A percentile compares a stretch with the other conserved stretches of the same genome.
phyloP scores from a whole-genome alignment of 2,113 vertebrate species.

The Onychorhynchus coronatus region DNA sequence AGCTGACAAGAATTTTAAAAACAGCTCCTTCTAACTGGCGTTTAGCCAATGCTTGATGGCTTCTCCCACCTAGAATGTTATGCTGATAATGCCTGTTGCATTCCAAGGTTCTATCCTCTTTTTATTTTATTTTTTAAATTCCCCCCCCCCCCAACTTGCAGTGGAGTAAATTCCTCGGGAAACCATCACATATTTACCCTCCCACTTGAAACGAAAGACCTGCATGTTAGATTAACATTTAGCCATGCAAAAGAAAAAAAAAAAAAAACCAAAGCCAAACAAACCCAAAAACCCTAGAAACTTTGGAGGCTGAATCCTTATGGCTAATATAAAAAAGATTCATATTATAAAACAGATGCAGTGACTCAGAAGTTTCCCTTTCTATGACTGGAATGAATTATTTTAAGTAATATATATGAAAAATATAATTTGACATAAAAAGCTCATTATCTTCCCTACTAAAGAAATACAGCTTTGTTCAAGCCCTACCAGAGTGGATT shows the following conservation, averaged over 20 bases:
- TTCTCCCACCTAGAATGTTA: not conserved
- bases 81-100: rapidly evolving
- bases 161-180: not conserved
- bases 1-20: not conserved
- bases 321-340: rapidly evolving
- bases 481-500: not conserved
- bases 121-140: not conserved
- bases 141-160: no score
- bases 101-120: not conserved
- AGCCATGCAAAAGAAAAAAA: not conserved
- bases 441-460: not conserved
- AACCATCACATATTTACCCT: not conserved
- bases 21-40: not conserved
- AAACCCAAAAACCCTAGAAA: not conserved
- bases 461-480: not conserved
- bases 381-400: not conserved
- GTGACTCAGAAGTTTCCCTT: rapidly evolving
- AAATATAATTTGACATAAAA: not conserved
- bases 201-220: not conserved
- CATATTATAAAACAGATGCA: not conserved
- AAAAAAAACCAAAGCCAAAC: no score
- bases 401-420: not conserved
- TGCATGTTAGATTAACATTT: not conserved
- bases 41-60: not conserved
- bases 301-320: not conserved